phyloP scores from a whole-genome alignment of 2,797 vertebrate genomes.

The Schizopygopsis malacanthus region DNA sequence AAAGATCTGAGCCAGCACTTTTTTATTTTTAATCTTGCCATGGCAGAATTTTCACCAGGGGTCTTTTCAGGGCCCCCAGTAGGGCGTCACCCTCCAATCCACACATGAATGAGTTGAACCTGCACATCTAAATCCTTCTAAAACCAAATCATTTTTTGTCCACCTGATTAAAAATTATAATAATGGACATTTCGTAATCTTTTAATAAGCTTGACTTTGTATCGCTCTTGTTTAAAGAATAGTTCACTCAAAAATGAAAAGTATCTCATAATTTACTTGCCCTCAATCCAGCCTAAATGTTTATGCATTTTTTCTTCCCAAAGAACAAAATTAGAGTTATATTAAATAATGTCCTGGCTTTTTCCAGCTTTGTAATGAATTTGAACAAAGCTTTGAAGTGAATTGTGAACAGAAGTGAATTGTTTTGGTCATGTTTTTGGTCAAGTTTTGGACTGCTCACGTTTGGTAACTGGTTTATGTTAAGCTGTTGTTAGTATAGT shows the following conservation, averaged over 20 bases:
- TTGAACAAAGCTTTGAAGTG: not conserved
- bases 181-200: conserved; percentile 6
- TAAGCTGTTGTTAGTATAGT: too few species aligned
- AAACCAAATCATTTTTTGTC: not conserved
- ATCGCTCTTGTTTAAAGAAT: not conserved
- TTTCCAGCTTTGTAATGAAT: not conserved
- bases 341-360: not conserved
- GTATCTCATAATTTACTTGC: not conserved
- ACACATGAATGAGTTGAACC: not conserved
- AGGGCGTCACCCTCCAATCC: conserved; percentile 4
- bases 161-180: conserved; percentile 9
- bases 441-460: too few species aligned
- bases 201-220: conserved; percentile 11
- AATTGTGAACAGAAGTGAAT: not conserved
- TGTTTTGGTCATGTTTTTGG: not conserved
- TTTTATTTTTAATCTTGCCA: conserved; percentile 47
- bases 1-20: conserved; percentile 59
- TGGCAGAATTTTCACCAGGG: conserved; percentile 38
- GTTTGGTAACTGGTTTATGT: too few species aligned
- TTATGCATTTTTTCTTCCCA: not conserved
- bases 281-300: not conserved
- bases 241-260: not conserved
- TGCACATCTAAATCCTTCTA: not conserved
- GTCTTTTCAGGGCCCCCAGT: conserved; percentile 44
- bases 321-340: not conserved